A percentile compares a stretch with the other conserved stretches of the same genome.
Conservation (phyloP, 2,888 invertebrate species). For the Leucoma salicis region DNA sequence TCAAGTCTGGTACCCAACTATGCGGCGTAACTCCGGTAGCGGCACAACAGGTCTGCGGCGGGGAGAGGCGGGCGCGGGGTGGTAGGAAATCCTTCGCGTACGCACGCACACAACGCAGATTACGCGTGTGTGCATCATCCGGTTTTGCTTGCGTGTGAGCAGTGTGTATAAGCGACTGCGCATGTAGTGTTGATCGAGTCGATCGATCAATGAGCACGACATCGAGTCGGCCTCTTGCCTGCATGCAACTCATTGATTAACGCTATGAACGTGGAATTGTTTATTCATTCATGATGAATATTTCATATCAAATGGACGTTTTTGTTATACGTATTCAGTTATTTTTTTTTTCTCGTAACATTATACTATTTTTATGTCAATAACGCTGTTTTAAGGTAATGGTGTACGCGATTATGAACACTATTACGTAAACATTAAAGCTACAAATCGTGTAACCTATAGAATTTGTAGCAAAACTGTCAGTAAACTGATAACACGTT, state of each 20-base stretch:
- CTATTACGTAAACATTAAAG: conserved; percentile 14
- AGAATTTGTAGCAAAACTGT: too few species aligned
- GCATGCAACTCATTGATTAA: conserved; percentile 82
- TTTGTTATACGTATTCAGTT: conserved; percentile 49
- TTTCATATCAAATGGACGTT: conserved; percentile 68
- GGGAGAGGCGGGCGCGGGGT: conserved; percentile 67
- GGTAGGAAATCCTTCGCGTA: conserved; percentile 78
- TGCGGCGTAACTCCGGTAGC: conserved; percentile 83
- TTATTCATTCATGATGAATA: conserved; percentile 80
- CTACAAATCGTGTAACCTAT: conserved; percentile 9
- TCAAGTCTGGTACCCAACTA: conserved; percentile 81
- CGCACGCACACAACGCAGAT: conserved; percentile 56
- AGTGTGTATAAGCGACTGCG: conserved; percentile 43
- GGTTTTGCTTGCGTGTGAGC: conserved; percentile 70
- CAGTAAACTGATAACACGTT: too few species aligned
- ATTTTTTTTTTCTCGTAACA: conserved; percentile 20
- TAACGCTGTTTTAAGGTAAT: conserved; percentile 10
- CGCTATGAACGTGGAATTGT: conserved; percentile 81
- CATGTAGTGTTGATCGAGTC: conserved; percentile 65
- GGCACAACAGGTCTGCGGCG: conserved; percentile 79
- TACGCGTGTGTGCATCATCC: conserved; percentile 70
- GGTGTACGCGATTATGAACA: conserved; percentile 12
- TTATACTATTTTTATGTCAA: conserved; percentile 6
- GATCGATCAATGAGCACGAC: conserved; percentile 82
- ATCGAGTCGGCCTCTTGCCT: conserved; percentile 69